Base-by-base conservation (phyloP, 2,113 vertebrate genomes). In the Clupea harengus region DNA sequence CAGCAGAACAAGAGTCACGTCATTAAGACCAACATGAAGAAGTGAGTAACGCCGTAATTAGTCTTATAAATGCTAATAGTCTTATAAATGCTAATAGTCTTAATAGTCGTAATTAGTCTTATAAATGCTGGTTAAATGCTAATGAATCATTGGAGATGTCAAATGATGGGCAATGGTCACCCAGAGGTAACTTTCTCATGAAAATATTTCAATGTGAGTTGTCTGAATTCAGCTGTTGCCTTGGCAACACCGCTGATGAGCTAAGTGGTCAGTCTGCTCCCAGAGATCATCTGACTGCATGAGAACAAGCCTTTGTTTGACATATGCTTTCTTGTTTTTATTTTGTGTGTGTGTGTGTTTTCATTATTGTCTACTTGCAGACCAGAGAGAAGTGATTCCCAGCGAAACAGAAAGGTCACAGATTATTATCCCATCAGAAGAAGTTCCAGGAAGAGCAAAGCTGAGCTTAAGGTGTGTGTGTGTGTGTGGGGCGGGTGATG, bases 341-440 rank as follows among this genome's bases (percentile, higher is more conserved):
- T 75, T 75, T 25, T 75, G 3, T 32, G 2, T 75, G 28, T 67
- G 22, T 28, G 57, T 72, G 39, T 15, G 81, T 84, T 50, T 13
- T 18, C 52, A 60, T 86, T 0, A 45, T 82, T 67, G 81, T 87
- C 82, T 82, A 46, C 82, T 87, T 85, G 81, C 87, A 99, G 98
- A 93, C 87, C 85, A 0, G 96, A 97, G 90, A 95, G 93, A 80
- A 96, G 95, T 93, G 82, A 92, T 1, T 86, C 92, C 7, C 96
- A 95, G 28, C 20, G 18, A 88, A 98, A 98, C 90, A 95, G 94
- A 86, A 99, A 99, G 89, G 96, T 99, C 87, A 99, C 98, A 0
- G 98, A 99, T 88, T 99, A 97, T 94, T 99, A 93, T 86, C 97
- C 97, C 0, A 95, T 99, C 25, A 95, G 98, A 88, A 94, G 97